Percentiles rank a stretch among this genome's conserved stretches.
These are phyloP conservation scores for Chanos chanos DNA, from an alignment of 2,797 vertebrate genomes.

Conservation along the genomic window DNA sequence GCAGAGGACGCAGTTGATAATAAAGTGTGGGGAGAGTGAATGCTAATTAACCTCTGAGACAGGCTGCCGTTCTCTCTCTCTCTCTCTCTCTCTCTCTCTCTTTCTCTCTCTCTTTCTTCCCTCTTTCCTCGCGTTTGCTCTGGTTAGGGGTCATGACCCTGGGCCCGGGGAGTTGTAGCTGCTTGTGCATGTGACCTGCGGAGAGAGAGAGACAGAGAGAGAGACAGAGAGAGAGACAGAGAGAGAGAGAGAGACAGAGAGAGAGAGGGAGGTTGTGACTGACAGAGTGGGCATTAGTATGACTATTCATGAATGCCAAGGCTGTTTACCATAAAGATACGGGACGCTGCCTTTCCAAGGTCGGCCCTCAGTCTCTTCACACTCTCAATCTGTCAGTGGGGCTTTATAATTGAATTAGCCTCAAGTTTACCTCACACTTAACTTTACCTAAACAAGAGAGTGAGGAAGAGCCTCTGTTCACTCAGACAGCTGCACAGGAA, in stretches of 20 bases:
- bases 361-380: conserved; percentile 49
- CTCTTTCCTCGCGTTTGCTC: not conserved
- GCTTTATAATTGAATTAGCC: no score
- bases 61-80: conserved; percentile 90
- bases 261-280: conserved; percentile 77
- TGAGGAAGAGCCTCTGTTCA: not conserved
- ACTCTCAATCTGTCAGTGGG: not conserved
- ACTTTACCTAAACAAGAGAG: no score
- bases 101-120: conserved; percentile 1
- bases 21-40: conserved; percentile 98
- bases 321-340: conserved; percentile 78
- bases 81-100: conserved; percentile 79
- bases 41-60: conserved; percentile 99
- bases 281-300: conserved; percentile 80
- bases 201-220: no score
- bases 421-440: no score
- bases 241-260: no score
- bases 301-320: conserved; percentile 81
- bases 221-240: no score
- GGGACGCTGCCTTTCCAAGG: conserved; percentile 77
- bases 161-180: no score
- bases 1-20: conserved; percentile 99
- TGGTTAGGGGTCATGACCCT: conserved; percentile 29
- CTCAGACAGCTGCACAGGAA: no score
- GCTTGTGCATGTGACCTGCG: no score